Evolutionary conservation across 2,888 invertebrate genomes (phyloP).

Genomic region (Neoaliturus tenellus): DNA sequence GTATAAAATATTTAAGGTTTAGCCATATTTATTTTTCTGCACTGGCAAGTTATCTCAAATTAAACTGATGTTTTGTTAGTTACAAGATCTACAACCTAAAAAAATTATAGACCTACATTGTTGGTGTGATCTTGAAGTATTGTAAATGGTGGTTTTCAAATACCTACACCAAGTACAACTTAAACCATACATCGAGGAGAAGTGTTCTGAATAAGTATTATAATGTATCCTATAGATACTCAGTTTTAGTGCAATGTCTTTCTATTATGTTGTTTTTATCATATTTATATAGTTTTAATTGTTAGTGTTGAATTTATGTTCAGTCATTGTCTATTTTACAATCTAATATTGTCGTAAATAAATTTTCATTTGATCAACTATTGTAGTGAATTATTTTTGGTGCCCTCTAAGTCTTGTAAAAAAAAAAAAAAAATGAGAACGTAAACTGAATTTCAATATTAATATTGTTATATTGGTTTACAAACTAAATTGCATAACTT

Average conservation of each 20-base stretch:
- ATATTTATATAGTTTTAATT: background rate
- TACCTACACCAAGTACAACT: no score
- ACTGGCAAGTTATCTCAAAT: background rate
- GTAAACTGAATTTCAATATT: no score
- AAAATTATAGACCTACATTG: no score
- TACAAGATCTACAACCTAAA: no score
- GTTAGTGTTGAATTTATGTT: conserved; percentile 1
- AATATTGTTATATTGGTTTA: no score
- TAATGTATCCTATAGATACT: background rate
- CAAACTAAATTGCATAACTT: no score
- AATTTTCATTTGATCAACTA: background rate
- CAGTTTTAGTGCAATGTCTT: conserved; percentile 11
- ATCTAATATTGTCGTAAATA: conserved; percentile 3
- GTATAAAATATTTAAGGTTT: conserved; percentile 10
- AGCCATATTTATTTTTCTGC: conserved; percentile 9
- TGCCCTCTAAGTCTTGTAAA: no score
- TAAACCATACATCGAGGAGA: no score
- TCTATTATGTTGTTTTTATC: background rate
- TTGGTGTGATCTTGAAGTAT: background rate
- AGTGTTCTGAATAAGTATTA: background rate
- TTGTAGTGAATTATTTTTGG: background rate
- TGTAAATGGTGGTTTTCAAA: no score
- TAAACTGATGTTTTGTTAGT: no score
- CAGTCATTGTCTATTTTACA: conserved; percentile 5
- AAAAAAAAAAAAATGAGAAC: no score